These are phyloP conservation scores for Anarhynchus alexandrinus DNA, from an alignment of 2,113 vertebrate genomes.

Conservation along the genomic window DNA sequence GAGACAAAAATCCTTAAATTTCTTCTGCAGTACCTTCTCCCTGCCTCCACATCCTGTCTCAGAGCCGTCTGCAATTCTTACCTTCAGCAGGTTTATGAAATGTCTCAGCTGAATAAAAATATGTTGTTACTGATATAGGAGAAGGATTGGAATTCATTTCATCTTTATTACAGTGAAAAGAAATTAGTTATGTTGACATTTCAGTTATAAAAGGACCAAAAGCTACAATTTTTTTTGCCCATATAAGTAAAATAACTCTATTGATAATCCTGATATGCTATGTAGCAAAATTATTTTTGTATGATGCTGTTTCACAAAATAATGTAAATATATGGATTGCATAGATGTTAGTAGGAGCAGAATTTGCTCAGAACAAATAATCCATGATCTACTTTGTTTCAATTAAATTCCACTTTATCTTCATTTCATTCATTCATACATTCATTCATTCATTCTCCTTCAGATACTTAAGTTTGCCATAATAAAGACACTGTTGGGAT, in stretches of 20 bases:
- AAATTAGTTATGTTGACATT: slow-evolving; percentile 39
- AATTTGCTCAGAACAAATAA: neutral
- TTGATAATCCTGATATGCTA: neutral
- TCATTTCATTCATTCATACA: neutral
- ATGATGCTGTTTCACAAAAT: neutral
- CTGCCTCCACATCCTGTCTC: neutral
- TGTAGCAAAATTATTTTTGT: neutral
- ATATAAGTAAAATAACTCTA: neutral
- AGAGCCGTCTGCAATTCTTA: neutral
- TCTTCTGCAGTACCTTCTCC: neutral
- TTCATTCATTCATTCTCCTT: neutral
- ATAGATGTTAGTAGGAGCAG: neutral
- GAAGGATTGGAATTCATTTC: slow-evolving; percentile 10
- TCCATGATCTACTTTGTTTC: neutral
- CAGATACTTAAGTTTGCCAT: neutral
- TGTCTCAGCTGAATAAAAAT: slow-evolving; percentile 47
- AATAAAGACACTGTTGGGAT: neutral
- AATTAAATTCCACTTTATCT: neutral
- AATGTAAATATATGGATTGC: neutral
- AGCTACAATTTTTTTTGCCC: neutral
- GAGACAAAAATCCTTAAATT: neutral
- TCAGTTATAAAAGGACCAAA: slow-evolving; percentile 9
- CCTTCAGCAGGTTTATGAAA: slow-evolving; percentile 40
- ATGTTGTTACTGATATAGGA: neutral
- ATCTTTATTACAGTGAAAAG: slow-evolving; percentile 19